Evolutionary conservation across 2,888 invertebrate species (phyloP), one percentile per base, ranked within the genome.

Genomic region (Ormyrus rosae): DNA sequence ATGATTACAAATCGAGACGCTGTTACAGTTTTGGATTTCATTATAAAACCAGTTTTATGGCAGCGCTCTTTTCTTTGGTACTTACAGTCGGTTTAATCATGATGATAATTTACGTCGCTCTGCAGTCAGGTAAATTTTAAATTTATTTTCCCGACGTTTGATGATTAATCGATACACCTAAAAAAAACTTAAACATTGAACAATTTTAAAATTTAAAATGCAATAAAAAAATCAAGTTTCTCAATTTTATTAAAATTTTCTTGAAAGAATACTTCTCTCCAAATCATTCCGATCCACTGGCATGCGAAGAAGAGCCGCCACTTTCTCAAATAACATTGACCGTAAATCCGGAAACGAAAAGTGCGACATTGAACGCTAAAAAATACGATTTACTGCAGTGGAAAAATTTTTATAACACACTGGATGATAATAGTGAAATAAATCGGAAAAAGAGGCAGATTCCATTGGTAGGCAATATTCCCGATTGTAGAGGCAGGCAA

Each of bases 401-500:
- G 34, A 34, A 34, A 58, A 58, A n/a, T 13, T n/a, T n/a, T 6
- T 7, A 13, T 8, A 48, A 7, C 10, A 48, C 10, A 72, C 34
- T 34, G 2, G 34, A 50, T n/a, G 34, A 10, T 34, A 4, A 34
- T 34, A n/a, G 51, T 10, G 53, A 53, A 34, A 48, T 9, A 7
- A 68, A 55, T 48, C 67, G 78, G 6, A 7, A 10, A 5, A 80
- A 80, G 51, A 76, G 80, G 11, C 80, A 80, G 11, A 53, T 48
- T 56, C 34, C 63, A 10, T 19, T 34, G 34, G 34, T 34, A 34
- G 34, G 34, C 34, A 3, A 19, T 7, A 10, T 48, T 6, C 34
- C 58, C 10, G 68, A 81, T 51, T 81, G 81, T 48, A 46, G 19
- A 7, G 63, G 11, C 9, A 72, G 45, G 53, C 61, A 72, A 5